Base-by-base conservation (phyloP, 2,888 invertebrate genomes). In the Caenorhabditis drosophilae region DNA sequence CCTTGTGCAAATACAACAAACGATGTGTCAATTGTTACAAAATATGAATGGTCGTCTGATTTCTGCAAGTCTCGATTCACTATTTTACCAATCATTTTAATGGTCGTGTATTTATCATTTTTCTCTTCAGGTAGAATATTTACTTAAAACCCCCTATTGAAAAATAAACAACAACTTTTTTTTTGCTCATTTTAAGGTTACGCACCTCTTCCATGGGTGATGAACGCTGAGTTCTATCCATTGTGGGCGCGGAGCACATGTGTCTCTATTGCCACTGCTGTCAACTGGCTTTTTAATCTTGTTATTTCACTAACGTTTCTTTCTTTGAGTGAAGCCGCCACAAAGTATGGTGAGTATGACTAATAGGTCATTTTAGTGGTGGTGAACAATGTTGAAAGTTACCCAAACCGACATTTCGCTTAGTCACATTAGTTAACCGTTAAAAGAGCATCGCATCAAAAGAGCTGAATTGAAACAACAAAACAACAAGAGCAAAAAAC, bases 181-280 rank as follows among this genome's bases (percentile, higher is more conserved):
- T 20, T 16, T 20, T 4, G 12, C 40, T 7, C 18, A 40, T 42
- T 42, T 50, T 41, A 18, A 86, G 87, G 87, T 44, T 84, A 87
- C 81, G 87, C 87, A n/a, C 86, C 86, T 2, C 86, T 87, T 84
- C 87, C 87, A 1, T 87, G 87, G 87, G 87, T 87, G 4, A 84
- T 87, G 59, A 87, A 87, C 75, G 85, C 87, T 2, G 87, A 87
- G 78, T 87, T 87, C 44, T 87, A 85, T 72, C 87, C 87, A 0
- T 77, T 84, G 35, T 87, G 87, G 87, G 87, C 87, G 0, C 78
- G 87, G 34, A 44, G 53, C 12, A 70, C 86, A 0, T 85, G 86
- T 45, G 67, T 67, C 11, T 58, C 68, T 2, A 56, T 70, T 2
- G 47, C 73, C 15, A 73, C 73, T 7, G 61, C 61, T 1, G 73